Conservation (phyloP, 2,888 invertebrate genomes). For the Epistrophella euchroma region DNA sequence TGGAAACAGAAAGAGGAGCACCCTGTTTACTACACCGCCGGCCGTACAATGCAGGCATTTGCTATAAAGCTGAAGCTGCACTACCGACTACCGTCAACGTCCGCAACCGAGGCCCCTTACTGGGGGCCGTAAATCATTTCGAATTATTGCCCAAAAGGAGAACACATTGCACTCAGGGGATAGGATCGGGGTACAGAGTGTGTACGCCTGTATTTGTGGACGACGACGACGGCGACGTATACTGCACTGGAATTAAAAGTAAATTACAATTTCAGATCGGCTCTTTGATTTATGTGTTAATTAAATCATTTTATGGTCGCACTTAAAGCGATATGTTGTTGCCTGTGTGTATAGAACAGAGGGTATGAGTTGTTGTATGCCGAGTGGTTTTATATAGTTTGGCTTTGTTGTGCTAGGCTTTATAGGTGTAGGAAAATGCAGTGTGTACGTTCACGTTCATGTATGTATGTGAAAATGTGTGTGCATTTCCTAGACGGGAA, state of each 20-base stretch:
- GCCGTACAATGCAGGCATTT: slow-evolving; percentile 42
- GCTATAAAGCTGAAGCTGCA: slow-evolving; percentile 10
- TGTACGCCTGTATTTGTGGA: slow-evolving; percentile 44
- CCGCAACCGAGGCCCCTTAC: slow-evolving; percentile 65
- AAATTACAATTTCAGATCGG: slow-evolving; percentile 79
- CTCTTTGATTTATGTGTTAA: slow-evolving; percentile 81
- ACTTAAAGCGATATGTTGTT: slow-evolving; percentile 78
- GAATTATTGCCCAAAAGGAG: slow-evolving; percentile 75
- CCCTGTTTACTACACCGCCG: slow-evolving; percentile 13
- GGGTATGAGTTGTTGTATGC: slow-evolving; percentile 41
- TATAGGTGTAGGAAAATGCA: slow-evolving; percentile 1
- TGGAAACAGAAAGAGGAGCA: slow-evolving; percentile 47
- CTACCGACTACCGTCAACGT: slow-evolving; percentile 53
- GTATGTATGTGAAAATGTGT: not conserved
- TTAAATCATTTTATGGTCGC: slow-evolving; percentile 81
- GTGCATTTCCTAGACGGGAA: slow-evolving; percentile 38
- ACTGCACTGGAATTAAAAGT: slow-evolving; percentile 79
- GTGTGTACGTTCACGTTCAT: not conserved
- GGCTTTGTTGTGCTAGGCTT: not conserved
- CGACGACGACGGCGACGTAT: slow-evolving; percentile 13
- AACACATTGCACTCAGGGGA: slow-evolving; percentile 43
- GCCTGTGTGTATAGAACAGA: slow-evolving; percentile 50
- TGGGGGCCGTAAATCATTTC: slow-evolving; percentile 76
- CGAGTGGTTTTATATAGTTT: slow-evolving; percentile 37
- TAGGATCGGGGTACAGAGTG: slow-evolving; percentile 1